Percentiles rank a stretch among this genome's conserved stretches.
phyloP scores from a whole-genome alignment of 2,113 vertebrate genomes.

The Chlamydotis undulata region DNA sequence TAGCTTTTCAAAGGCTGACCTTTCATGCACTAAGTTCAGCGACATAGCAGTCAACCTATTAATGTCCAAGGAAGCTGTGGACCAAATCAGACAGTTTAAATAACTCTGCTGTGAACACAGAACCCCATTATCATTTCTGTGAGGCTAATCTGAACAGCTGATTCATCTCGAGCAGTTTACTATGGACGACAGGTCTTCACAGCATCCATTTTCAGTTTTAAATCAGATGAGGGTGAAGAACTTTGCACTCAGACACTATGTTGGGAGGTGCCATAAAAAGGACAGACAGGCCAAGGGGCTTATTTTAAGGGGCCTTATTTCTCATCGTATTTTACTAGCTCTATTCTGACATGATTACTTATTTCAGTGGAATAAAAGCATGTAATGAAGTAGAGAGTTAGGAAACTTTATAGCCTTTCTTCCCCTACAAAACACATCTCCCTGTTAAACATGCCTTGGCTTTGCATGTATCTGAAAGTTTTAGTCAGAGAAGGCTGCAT shows the following conservation, averaged over 20 bases:
- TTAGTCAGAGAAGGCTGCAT: background rate
- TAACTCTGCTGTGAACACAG: constrained; percentile 35
- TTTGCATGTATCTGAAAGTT: background rate
- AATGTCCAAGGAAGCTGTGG: background rate
- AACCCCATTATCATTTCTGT: constrained; percentile 19
- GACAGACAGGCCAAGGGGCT: constrained; percentile 23
- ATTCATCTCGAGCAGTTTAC: constrained; percentile 31
- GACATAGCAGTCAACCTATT: background rate
- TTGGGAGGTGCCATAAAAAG: constrained; percentile 42
- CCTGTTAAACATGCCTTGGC: background rate
- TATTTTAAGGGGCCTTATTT: background rate
- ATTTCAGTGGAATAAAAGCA: background rate
- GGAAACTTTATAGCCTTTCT: background rate
- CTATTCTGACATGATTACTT: background rate
- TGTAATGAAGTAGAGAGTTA: background rate
- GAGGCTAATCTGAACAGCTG: constrained; percentile 27
- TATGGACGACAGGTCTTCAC: constrained; percentile 6
- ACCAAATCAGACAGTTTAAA: constrained; percentile 30
- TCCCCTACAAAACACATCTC: background rate
- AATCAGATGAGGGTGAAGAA: constrained; percentile 38
- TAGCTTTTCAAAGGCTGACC: constrained; percentile 42
- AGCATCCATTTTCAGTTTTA: constrained; percentile 23
- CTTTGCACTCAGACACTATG: constrained; percentile 40
- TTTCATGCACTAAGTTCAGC: background rate
- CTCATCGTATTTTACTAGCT: background rate